Base-by-base conservation (phyloP, 1,140 invertebrate genomes). In the Sarcophaga peregrina region DNA sequence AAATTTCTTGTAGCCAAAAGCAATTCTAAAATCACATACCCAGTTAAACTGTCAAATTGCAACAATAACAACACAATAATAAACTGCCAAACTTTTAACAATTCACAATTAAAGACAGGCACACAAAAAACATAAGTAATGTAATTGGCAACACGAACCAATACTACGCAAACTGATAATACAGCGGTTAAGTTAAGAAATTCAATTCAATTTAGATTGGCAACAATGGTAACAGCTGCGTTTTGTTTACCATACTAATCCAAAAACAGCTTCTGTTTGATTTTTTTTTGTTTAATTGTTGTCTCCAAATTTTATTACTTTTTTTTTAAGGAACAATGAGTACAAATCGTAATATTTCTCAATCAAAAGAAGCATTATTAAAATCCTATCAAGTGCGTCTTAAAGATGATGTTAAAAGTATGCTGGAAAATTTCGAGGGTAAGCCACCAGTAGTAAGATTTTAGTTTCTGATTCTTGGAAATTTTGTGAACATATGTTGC, bases 381-480 rank as follows among this genome's bases (percentile, higher is more conserved):
- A 98, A 98, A 92, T 97, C 96, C 0, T 99, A 98, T 88, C 96
- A 96, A 74, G 97, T 96, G 13, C 91, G 97, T 81, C 91, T 99
- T 13, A 98, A 98, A 92, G 97, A 98, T 91, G 97, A 98, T 92
- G 95, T 98, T 0, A 97, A 97, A 91, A 97, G 97, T 81, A 98
- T 99, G 96, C 90, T 98, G 50, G 97, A 98, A 90, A 99, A 99
- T 91, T 99, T 98, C 91, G 95, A 96, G 94, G 96, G 96, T 97
- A 93, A 88, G 47, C 5, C 62, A 1, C 8, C 1, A 37, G 25
- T 37, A 37, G 25, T 37, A 37, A 37, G 25, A 1, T 37, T 37
- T 13, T 45, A n/a, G 9, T 15, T 46, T 6, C 11, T 37, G 25
- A 37, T 68, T 20, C 17, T 68, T 20, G 20, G 20, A 5, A 52